These are phyloP conservation scores for Eumaeus atala DNA, from an alignment of 1,140 invertebrate genomes.

Conservation along the genomic window DNA sequence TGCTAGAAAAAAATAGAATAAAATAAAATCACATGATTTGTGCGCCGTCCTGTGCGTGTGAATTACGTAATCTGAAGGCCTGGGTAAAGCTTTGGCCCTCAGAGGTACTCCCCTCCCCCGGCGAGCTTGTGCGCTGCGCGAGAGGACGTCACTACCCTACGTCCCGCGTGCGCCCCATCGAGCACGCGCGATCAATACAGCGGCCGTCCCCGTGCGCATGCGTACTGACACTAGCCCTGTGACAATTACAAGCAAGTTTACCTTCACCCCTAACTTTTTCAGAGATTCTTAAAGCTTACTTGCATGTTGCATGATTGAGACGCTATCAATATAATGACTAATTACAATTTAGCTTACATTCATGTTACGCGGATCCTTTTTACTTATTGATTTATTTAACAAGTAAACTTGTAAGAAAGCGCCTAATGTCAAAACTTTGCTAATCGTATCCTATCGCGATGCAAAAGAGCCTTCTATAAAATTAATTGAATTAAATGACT, in stretches of 20 bases:
- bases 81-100: constrained; percentile 39
- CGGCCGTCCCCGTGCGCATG: constrained; percentile 24
- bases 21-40: constrained; percentile 73
- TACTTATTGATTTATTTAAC: no score
- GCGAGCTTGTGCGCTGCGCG: constrained; percentile 26
- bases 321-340: background rate
- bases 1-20: constrained; percentile 59
- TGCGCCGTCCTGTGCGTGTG: constrained; percentile 70
- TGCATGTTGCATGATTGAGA: constrained; percentile 27
- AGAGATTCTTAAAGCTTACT: constrained; percentile 31
- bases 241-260: constrained; percentile 16
- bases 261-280: constrained; percentile 27
- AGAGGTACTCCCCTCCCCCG: constrained; percentile 26
- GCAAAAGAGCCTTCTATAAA: no score
- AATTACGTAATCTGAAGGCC: constrained; percentile 67
- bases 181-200: constrained; percentile 29
- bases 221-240: constrained; percentile 19
- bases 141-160: constrained; percentile 22
- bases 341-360: background rate
- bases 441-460: no score
- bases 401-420: no score
- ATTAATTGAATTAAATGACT: no score
- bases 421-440: no score
- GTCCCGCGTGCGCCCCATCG: constrained; percentile 20
- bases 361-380: no score